A percentile compares a stretch with the other conserved stretches of the same genome.
Evolutionary conservation across 2,113 vertebrate genomes (phyloP).

Genomic region (Pogonocichla stellata): DNA sequence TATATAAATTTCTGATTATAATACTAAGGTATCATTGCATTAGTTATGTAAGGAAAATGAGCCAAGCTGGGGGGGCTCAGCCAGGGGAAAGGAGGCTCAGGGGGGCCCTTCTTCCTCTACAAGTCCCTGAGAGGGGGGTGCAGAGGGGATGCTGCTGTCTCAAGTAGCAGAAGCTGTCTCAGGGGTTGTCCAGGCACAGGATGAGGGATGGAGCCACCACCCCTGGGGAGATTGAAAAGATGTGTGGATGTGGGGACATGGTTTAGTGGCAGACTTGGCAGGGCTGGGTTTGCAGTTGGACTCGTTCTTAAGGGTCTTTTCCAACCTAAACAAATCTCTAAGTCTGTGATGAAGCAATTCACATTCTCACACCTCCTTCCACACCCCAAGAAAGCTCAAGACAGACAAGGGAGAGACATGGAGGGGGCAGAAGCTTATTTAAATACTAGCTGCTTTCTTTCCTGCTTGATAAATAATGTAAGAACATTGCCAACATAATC

Average conservation of each 20-base stretch:
- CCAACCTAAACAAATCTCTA: neutral
- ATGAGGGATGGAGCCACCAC: neutral
- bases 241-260: neutral
- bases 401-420: neutral
- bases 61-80: neutral
- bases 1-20: neutral
- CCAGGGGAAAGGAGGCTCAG: neutral
- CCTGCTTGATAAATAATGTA: neutral
- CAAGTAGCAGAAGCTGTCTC: neutral
- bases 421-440: neutral
- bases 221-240: neutral
- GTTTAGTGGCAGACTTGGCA: neutral
- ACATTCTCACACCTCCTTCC: neutral
- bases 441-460: neutral
- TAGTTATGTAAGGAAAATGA: neutral
- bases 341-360: neutral
- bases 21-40: neutral
- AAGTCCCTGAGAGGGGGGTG: neutral
- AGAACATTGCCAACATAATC: neutral
- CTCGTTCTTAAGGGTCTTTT: neutral
- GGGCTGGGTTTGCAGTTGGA: neutral
- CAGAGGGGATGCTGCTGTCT: neutral
- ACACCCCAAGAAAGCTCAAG: neutral
- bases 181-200: neutral
- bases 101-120: neutral